Conservation (phyloP, 1,140 invertebrate species). For the Cheumatopsyche charites region DNA sequence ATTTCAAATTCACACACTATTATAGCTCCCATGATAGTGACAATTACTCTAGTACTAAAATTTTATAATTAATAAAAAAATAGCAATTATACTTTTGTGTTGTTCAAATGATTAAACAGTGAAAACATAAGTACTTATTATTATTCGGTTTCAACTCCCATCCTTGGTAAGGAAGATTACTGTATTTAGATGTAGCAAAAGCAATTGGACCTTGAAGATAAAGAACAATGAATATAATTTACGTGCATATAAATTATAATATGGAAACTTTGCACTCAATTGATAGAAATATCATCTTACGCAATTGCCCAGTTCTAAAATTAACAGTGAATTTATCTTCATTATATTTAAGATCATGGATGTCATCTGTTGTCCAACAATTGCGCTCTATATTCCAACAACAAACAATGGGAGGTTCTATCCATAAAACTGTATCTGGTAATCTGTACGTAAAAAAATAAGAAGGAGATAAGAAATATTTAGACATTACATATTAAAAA, state of each 20-base stretch:
- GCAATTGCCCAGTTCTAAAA: constrained; percentile 68
- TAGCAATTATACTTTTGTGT: too few species aligned
- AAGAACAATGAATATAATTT: background rate
- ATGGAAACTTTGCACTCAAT: background rate
- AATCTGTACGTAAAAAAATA: constrained; percentile 59
- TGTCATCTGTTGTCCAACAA: constrained; percentile 75
- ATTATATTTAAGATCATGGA: constrained; percentile 83
- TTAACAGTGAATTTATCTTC: constrained; percentile 79
- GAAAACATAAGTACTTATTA: constrained; percentile 21
- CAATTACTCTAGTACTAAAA: constrained; percentile 38
- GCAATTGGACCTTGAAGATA: constrained; percentile 66
- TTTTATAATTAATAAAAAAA: constrained; percentile 5
- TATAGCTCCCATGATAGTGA: constrained; percentile 46
- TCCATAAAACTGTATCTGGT: constrained; percentile 78
- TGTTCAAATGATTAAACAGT: too few species aligned
- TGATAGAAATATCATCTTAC: background rate
- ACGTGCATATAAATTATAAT: background rate
- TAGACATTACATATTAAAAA: background rate
- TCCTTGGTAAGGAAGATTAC: constrained; percentile 83
- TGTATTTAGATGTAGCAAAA: constrained; percentile 74
- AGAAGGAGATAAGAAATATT: background rate
- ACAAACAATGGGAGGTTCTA: constrained; percentile 80
- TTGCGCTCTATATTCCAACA: constrained; percentile 70
- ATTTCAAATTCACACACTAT: constrained; percentile 44
- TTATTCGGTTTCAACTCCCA: constrained; percentile 80